Base-by-base conservation (phyloP, 2,888 invertebrate genomes). In the Cosmorhoe ocellata region DNA sequence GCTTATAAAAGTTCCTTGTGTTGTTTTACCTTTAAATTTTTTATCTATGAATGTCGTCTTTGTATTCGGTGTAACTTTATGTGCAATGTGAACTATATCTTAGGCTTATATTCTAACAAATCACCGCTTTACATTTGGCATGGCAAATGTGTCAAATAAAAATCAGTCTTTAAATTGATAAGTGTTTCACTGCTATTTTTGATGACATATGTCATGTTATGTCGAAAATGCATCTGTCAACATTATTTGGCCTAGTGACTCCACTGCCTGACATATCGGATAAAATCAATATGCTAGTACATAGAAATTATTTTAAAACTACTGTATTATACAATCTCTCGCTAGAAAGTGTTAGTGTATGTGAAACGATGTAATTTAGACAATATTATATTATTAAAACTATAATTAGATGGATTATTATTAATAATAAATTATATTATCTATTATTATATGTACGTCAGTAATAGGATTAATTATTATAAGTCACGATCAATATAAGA, bases 201-300 rank as follows among this genome's bases (percentile, higher is more conserved):
- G 22, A 36, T 10, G 22, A 7, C 22, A 36, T 8, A 36, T 30
- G 10, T 11, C 34, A 58, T 63, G 62, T 71, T 65, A 56, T 64
- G 59, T 50, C 56, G 52, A 52, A 58, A 34, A 50, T 39, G 59
- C 56, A 45, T 65, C 56, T 67, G 74, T 58, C 59, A 69, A 68
- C 63, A 70, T 79, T 76, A 61, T 52, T 78, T 77, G 84, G 84
- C 84, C 83, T 87, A 85, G 77, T 69, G 61, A 76, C 70, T 72
- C 64, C 74, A 79, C 76, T 80, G 85, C 84, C 85, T 85, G 71
- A 88, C 88, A 88, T 88, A 88, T 88, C 88, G 84, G 65, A 79
- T 74, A 71, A 74, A 79, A 83, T 80, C 78, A 81, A 61, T 79
- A 78, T 63, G 83, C 81, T 79, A 79, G 41, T 74, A 81, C 67